phyloP scores from a whole-genome alignment of 2,113 vertebrate genomes.

The Prolemur simus region DNA sequence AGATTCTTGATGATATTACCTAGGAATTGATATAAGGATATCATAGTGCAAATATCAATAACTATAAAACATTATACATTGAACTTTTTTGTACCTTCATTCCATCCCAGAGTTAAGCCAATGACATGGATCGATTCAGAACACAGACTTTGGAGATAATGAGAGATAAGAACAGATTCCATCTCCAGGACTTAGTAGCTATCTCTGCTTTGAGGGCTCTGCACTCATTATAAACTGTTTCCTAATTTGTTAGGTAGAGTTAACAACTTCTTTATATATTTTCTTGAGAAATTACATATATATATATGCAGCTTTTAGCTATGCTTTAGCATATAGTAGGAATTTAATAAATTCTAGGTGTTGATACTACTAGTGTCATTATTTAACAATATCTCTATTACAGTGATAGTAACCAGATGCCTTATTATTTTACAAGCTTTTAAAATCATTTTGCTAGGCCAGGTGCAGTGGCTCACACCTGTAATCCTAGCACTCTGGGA shows the following conservation, averaged over 20 bases:
- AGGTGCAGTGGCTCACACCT: no score
- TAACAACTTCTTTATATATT: background rate
- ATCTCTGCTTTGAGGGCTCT: background rate
- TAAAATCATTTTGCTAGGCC: background rate
- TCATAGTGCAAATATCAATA: background rate
- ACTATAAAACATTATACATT: background rate
- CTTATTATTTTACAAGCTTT: background rate
- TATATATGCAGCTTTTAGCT: background rate
- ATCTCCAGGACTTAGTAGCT: background rate
- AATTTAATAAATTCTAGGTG: background rate
- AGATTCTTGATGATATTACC: background rate
- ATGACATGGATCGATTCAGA: background rate
- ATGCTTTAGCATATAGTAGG: background rate
- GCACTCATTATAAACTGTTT: background rate
- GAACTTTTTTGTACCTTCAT: background rate
- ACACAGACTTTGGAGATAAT: background rate
- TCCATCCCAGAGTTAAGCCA: background rate
- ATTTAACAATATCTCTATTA: background rate
- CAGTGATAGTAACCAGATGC: background rate
- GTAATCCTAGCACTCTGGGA: no score
- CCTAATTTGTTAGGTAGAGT: background rate
- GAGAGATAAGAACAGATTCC: background rate
- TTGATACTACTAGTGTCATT: background rate
- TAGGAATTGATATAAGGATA: background rate
- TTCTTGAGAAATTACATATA: background rate